phyloP scores from a whole-genome alignment of 2,797 vertebrate species.

The Danionella dracula region DNA sequence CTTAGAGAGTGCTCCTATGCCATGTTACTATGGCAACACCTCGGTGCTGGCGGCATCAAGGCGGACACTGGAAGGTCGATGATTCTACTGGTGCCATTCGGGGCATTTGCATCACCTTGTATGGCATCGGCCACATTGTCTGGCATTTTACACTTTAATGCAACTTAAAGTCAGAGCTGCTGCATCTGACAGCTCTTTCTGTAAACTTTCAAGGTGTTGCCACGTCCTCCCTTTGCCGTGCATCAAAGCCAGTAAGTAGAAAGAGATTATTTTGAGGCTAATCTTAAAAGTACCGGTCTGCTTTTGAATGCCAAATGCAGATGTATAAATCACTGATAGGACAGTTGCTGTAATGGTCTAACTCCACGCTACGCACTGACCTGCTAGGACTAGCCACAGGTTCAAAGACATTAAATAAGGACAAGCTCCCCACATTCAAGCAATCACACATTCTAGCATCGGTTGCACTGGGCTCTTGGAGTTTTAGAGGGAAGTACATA shows the following conservation, averaged over 20 bases:
- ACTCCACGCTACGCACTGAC: conserved; percentile 21
- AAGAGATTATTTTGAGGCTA: conserved; percentile 10
- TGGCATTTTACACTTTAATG: conserved; percentile 25
- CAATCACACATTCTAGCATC: background rate
- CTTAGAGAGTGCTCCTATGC: conserved; percentile 34
- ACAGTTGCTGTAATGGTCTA: background rate
- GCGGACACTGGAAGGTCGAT: conserved; percentile 31
- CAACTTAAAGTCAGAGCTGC: conserved; percentile 29
- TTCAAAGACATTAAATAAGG: background rate
- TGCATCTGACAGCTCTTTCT: background rate
- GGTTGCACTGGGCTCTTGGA: background rate
- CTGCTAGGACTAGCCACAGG: conserved; percentile 12
- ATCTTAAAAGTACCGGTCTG: background rate
- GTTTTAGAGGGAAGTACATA: conserved; percentile 29
- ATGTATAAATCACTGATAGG: conserved; percentile 12
- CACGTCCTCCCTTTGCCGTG: background rate
- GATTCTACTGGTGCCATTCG: conserved; percentile 23
- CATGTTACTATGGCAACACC: conserved; percentile 63
- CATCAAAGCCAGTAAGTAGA: conserved; percentile 3
- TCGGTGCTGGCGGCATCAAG: conserved; percentile 39
- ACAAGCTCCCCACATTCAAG: background rate
- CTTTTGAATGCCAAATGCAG: background rate
- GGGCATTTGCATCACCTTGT: conserved; percentile 28
- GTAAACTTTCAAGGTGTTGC: background rate
- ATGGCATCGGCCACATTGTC: conserved; percentile 11